Evolutionary conservation across 2,113 vertebrate genomes (phyloP).

Genomic region (Rhinichthys klamathensis): DNA sequence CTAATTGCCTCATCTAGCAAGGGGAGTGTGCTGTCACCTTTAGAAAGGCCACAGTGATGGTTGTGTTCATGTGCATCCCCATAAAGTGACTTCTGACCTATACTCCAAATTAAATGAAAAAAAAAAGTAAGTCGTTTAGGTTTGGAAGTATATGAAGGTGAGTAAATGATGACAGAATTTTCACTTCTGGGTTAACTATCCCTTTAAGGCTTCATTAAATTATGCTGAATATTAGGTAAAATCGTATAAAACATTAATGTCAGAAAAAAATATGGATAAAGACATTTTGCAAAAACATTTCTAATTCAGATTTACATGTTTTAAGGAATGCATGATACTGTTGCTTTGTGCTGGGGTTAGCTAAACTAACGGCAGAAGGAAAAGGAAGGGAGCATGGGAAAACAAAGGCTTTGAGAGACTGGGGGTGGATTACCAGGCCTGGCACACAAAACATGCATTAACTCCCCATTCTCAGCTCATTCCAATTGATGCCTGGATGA

Average conservation of each 20-base stretch:
- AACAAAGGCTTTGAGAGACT: constrained; percentile 38
- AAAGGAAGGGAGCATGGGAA: constrained; percentile 25
- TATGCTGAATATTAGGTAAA: neutral
- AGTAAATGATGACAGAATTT: neutral
- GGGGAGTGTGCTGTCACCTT: constrained; percentile 43
- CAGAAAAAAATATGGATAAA: neutral
- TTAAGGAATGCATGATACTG: constrained; percentile 19
- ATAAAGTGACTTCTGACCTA: neutral
- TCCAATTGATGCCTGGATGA: constrained; percentile 53
- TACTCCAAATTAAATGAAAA: neutral
- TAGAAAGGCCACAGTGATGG: constrained; percentile 51
- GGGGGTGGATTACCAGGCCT: constrained; percentile 44
- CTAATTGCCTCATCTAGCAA: constrained; percentile 43
- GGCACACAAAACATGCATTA: constrained; percentile 44
- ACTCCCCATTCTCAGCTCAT: constrained; percentile 50
- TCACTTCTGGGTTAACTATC: neutral
- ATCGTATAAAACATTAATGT: neutral
- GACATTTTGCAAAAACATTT: neutral
- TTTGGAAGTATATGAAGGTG: neutral
- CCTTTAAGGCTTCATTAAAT: neutral
- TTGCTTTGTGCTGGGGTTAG: constrained; percentile 28
- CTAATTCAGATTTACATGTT: neutral
- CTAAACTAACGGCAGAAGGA: constrained; percentile 41
- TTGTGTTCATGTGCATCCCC: neutral
- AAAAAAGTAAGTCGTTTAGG: neutral